Percentiles rank a stretch among this genome's conserved stretches.
phyloP scores from a whole-genome alignment of 2,888 invertebrate genomes.

The Chouioia cunea region DNA sequence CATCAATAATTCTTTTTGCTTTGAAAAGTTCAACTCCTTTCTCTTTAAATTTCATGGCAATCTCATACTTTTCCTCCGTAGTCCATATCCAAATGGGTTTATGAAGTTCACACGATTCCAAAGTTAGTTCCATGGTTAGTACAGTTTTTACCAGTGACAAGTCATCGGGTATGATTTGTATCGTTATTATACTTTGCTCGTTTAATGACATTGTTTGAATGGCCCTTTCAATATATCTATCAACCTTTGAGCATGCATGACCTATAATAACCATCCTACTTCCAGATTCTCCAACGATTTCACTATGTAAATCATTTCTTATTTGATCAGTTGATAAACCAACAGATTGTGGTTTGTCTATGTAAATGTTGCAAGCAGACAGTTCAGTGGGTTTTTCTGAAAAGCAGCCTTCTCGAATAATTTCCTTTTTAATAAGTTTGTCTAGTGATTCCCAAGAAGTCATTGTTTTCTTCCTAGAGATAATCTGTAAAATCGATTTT shows the following conservation, averaged over 20 bases:
- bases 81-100: conserved; percentile 73
- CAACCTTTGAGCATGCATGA: conserved; percentile 69
- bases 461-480: conserved; percentile 13
- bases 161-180: conserved; percentile 55
- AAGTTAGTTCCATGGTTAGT: conserved; percentile 68
- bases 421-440: conserved; percentile 55
- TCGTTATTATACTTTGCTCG: conserved; percentile 68
- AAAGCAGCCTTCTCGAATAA: conserved; percentile 53
- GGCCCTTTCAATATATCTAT: conserved; percentile 71
- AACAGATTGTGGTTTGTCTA: conserved; percentile 48
- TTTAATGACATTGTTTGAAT: conserved; percentile 71
- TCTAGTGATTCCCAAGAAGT: conserved; percentile 44
- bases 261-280: conserved; percentile 67
- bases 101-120: conserved; percentile 69
- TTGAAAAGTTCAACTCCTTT: conserved; percentile 77
- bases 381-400: conserved; percentile 59
- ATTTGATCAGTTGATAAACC: conserved; percentile 30
- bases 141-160: conserved; percentile 61
- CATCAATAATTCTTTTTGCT: conserved; percentile 74
- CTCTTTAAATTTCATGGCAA: conserved; percentile 72
- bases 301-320: conserved; percentile 62
- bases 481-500: too few relatives aligned
- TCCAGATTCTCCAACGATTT: conserved; percentile 57
- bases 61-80: conserved; percentile 71
- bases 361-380: conserved; percentile 55